Percentiles rank a stretch among this genome's conserved stretches.
Conservation (phyloP, 2,888 invertebrate genomes). For the Auanema sp. region DNA sequence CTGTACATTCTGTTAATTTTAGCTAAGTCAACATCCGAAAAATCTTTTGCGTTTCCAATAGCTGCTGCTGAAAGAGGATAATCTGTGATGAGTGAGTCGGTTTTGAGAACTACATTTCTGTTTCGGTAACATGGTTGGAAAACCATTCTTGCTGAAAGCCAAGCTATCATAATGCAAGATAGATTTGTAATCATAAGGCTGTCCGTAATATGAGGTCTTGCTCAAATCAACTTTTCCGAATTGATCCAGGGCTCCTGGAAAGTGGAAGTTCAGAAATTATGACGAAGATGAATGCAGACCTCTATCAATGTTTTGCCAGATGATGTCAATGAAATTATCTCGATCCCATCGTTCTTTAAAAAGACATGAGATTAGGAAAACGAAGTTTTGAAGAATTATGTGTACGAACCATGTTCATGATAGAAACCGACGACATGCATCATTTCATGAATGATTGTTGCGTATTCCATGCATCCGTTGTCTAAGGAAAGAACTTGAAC, state of each 20-base stretch:
- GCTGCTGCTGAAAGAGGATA: constrained; percentile 35
- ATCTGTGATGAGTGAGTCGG: neutral
- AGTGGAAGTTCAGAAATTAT: neutral
- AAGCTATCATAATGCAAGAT: constrained; percentile 64
- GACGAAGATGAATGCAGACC: constrained; percentile 25
- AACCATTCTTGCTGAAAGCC: constrained; percentile 64
- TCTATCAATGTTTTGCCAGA: constrained; percentile 64
- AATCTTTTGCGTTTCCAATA: constrained; percentile 62
- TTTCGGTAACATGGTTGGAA: constrained; percentile 63
- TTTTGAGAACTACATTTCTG: constrained; percentile 45
- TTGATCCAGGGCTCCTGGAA: constrained; percentile 62
- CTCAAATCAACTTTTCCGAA: constrained; percentile 64
- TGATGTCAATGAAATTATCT: constrained; percentile 63
- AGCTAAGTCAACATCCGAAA: constrained; percentile 60
- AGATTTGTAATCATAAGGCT: constrained; percentile 63
- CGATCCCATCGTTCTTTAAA: constrained; percentile 61
- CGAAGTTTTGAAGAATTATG: neutral
- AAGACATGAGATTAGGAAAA: neutral
- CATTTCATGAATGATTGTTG: constrained; percentile 63
- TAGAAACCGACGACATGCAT: constrained; percentile 62
- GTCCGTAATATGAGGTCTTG: constrained; percentile 64
- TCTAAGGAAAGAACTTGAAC: constrained; percentile 62
- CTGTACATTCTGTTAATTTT: constrained; percentile 65
- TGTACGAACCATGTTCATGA: constrained; percentile 57
- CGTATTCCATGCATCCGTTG: constrained; percentile 64